These are phyloP conservation scores for Puntigrus tetrazona DNA, from an alignment of 2,113 vertebrate genomes.

Conservation along the genomic window DNA sequence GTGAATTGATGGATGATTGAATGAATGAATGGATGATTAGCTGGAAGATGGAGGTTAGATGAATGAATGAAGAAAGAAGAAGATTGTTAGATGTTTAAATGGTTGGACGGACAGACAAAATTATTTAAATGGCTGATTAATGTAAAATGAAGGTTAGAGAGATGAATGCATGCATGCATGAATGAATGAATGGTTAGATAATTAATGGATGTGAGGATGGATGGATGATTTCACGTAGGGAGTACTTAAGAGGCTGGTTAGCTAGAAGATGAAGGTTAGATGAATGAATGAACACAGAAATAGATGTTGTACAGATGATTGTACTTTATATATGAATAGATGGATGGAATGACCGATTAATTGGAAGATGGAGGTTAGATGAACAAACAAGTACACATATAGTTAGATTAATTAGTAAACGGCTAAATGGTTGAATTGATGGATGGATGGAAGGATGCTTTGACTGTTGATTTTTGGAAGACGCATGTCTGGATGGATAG, in stretches of 20 bases:
- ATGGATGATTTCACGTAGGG: too few species aligned
- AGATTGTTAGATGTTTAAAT: neutral
- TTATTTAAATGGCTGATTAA: too few species aligned
- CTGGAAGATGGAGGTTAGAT: neutral
- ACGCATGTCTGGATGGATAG: too few species aligned
- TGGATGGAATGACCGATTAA: too few species aligned
- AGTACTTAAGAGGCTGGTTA: neutral
- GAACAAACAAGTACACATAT: neutral
- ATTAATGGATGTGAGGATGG: neutral
- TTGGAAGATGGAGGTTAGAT: too few species aligned
- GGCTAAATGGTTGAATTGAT: neutral
- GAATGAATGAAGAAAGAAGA: neutral
- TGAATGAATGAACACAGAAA: neutral
- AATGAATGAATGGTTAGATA: neutral
- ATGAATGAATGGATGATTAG: too few species aligned
- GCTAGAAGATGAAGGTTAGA: neutral
- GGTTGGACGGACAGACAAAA: too few species aligned
- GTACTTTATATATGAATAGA: too few species aligned
- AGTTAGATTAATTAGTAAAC: neutral
- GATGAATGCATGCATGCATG: neutral
- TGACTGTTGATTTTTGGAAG: too few species aligned
- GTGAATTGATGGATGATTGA: too few species aligned
- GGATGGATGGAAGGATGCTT: too few species aligned
- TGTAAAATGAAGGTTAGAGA: neutral
- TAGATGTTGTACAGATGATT: too few species aligned